Conservation (phyloP, 53 echinoderm and acorn worm species). For the Echinarachnius parma region DNA sequence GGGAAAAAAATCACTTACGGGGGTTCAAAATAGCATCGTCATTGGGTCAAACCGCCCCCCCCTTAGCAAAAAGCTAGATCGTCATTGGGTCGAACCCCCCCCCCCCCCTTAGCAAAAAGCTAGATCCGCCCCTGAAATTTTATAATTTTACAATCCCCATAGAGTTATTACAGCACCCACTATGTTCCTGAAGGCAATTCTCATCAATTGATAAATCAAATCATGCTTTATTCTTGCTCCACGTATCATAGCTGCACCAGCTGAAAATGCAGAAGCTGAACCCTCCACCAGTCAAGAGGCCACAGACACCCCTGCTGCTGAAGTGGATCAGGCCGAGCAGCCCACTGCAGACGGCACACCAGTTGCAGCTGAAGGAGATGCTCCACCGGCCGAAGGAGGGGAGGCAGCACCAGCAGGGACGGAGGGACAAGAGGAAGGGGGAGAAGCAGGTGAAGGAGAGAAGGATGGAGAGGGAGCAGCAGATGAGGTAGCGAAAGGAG, state of each 20-base stretch:
- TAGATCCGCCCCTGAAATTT: no score
- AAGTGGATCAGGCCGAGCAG: constrained; percentile 29
- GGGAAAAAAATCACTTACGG: no score
- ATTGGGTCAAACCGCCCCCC: no score
- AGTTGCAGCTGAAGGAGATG: constrained; percentile 28
- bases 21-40: no score
- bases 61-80: no score
- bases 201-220: no score
- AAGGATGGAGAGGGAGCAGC: constrained; percentile 19
- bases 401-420: constrained; percentile 32
- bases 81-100: no score
- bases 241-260: constrained; percentile 10
- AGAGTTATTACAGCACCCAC: no score
- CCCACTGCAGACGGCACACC: constrained; percentile 43
- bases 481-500: constrained; percentile 28
- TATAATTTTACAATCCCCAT: no score
- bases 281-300: constrained; percentile 46
- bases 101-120: no score
- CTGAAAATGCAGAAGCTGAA: constrained; percentile 39
- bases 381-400: constrained; percentile 38
- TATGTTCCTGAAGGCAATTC: no score
- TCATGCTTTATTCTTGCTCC: no score
- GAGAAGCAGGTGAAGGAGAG: constrained; percentile 3
- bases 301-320: constrained; percentile 39
- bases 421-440: constrained; percentile 39